These are phyloP conservation scores for Saxidomus purpurata DNA, from an alignment of 1,140 invertebrate genomes.

Conservation along the genomic window DNA sequence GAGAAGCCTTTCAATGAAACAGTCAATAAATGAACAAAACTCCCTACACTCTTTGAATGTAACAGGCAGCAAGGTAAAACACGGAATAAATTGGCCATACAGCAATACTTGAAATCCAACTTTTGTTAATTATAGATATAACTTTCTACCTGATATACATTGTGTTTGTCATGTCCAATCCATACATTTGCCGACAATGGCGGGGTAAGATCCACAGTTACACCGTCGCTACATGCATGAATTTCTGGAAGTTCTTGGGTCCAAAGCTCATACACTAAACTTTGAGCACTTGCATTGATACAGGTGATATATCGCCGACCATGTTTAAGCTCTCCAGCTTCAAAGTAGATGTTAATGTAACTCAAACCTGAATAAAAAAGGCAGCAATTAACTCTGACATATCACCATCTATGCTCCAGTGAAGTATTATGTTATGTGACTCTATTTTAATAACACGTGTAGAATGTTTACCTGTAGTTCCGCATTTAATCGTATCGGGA, in stretches of 20 bases:
- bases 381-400: too few relatives aligned
- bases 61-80: too few relatives aligned
- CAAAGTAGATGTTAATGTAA: constrained; percentile 22
- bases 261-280: constrained; percentile 65
- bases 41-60: too few relatives aligned
- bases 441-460: too few relatives aligned
- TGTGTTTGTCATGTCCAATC: constrained; percentile 54
- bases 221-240: constrained; percentile 69
- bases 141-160: constrained; percentile 64
- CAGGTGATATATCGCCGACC: constrained; percentile 72
- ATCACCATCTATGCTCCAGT: too few relatives aligned
- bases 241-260: constrained; percentile 57
- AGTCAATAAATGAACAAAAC: too few relatives aligned
- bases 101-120: too few relatives aligned
- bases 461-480: constrained; percentile 63
- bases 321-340: constrained; percentile 32
- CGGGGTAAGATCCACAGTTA: constrained; percentile 70
- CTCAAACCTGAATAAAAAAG: too few relatives aligned
- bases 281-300: constrained; percentile 61
- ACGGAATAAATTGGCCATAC: too few relatives aligned
- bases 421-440: too few relatives aligned
- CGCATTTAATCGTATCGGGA: constrained; percentile 66
- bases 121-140: too few relatives aligned
- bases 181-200: constrained; percentile 65
- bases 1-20: too few relatives aligned